These are phyloP conservation scores for Zalophus californianus DNA, from an alignment of 2,797 vertebrate genomes.

Conservation along the genomic window DNA sequence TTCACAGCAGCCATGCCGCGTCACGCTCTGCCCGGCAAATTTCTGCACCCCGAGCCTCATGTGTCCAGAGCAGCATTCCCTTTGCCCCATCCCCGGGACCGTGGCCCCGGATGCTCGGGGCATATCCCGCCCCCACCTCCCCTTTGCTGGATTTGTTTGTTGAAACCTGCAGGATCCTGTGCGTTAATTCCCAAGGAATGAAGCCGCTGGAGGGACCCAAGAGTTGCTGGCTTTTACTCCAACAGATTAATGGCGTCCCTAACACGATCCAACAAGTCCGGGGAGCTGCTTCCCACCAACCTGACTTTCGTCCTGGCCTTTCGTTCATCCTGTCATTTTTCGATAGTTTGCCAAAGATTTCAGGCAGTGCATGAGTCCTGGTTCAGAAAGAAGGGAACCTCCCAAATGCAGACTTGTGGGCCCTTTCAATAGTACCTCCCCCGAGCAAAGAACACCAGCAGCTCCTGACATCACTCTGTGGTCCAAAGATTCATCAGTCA, in stretches of 20 bases:
- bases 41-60: accelerated
- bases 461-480: not conserved
- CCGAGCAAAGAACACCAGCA: accelerated
- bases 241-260: not conserved
- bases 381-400: not conserved
- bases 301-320: not conserved
- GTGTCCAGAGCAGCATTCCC: accelerated
- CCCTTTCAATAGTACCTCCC: not conserved
- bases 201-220: not conserved
- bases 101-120: accelerated
- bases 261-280: not conserved
- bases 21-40: accelerated
- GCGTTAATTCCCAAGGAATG: not conserved
- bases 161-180: not conserved
- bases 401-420: not conserved
- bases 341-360: not conserved
- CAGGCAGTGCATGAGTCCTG: accelerated
- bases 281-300: not conserved
- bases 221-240: not conserved
- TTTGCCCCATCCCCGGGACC: accelerated
- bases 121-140: not conserved
- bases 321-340: not conserved
- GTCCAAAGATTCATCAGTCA: not conserved
- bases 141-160: not conserved
- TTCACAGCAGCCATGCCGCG: accelerated